These are phyloP conservation scores for Eupithecia centaureata DNA, from an alignment of 2,888 invertebrate species.

Conservation along the genomic window DNA sequence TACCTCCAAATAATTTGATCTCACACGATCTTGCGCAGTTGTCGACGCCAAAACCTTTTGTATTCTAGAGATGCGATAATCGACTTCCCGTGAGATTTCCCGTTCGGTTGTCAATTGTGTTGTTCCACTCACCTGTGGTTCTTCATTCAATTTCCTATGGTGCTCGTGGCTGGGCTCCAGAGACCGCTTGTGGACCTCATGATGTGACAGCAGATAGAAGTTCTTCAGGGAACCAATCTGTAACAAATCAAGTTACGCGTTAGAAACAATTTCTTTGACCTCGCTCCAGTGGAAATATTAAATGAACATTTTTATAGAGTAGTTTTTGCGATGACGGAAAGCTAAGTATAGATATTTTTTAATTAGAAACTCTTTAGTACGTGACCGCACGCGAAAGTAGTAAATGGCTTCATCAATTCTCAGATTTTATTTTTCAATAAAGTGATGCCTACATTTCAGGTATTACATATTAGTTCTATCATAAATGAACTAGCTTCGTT, in stretches of 20 bases:
- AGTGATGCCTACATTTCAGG: neutral
- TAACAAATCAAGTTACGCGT: constrained; percentile 71
- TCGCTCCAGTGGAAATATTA: neutral
- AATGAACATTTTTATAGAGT: no score
- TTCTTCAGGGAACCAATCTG: constrained; percentile 95
- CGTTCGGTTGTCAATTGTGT: constrained; percentile 5
- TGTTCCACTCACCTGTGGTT: constrained; percentile 76
- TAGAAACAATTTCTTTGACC: neutral
- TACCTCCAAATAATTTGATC: neutral
- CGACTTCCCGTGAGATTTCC: neutral
- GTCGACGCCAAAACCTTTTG: neutral
- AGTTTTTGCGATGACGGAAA: neutral
- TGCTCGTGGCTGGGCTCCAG: constrained; percentile 90
- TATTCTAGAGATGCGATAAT: neutral
- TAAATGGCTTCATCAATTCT: neutral
- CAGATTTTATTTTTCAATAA: neutral
- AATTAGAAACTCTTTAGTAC: no score
- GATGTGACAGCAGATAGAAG: constrained; percentile 94
- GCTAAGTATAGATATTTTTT: neutral
- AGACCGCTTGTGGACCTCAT: constrained; percentile 93
- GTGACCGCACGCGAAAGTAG: neutral
- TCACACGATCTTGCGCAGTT: neutral
- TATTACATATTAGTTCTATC: neutral
- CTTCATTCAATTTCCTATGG: constrained; percentile 89
- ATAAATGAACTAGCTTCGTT: neutral